Conservation (phyloP, 2,888 invertebrate species). For the Sycophila texana region DNA sequence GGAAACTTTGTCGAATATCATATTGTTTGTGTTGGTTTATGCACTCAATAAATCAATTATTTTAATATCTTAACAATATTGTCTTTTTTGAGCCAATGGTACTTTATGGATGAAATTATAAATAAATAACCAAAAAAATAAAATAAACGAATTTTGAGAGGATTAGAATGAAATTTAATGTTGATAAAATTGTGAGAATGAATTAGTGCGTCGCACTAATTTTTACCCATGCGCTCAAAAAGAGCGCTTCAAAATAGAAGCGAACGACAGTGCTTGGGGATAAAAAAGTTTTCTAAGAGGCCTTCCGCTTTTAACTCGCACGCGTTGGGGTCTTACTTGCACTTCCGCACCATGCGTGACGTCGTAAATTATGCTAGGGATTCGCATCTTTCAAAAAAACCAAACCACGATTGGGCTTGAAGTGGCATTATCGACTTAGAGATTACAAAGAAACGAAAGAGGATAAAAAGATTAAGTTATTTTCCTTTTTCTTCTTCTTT, state of each 20-base stretch:
- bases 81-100: too few relatives aligned
- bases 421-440: constrained; percentile 2
- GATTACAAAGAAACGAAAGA: not conserved
- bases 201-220: not conserved
- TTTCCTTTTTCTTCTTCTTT: not conserved
- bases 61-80: too few relatives aligned
- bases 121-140: too few relatives aligned
- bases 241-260: constrained; percentile 14
- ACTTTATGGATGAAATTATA: too few relatives aligned
- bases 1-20: not conserved
- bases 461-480: constrained; percentile 30
- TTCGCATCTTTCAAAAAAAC: constrained; percentile 3
- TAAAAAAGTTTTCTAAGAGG: not conserved
- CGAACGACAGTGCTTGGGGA: not conserved
- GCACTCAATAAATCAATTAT: too few relatives aligned
- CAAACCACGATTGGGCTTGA: not conserved
- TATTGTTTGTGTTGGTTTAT: not conserved
- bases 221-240: too few relatives aligned
- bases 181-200: not conserved
- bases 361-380: constrained; percentile 28
- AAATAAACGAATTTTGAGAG: too few relatives aligned
- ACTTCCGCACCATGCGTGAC: not conserved
- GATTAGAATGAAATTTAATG: not conserved
- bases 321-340: not conserved
- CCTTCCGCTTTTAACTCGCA: too few relatives aligned